Conservation (phyloP, 2,797 vertebrate species). For the Mionectes olivaceus region DNA sequence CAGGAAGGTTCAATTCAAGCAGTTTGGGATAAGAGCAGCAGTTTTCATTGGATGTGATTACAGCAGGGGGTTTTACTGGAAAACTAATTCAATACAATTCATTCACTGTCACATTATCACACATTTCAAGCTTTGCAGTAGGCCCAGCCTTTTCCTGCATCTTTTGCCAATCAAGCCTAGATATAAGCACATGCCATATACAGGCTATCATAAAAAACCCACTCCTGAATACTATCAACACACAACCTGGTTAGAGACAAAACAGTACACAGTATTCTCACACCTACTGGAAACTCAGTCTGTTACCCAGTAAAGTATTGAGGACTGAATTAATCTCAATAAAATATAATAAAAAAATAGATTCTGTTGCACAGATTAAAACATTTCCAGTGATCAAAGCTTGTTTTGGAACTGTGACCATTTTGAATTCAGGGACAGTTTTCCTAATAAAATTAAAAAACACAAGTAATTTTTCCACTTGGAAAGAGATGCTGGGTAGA, state of each 20-base stretch:
- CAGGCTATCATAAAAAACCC: neutral
- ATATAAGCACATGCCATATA: neutral
- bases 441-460: neutral
- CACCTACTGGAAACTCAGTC: neutral
- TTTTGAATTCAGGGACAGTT: neutral
- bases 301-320: neutral
- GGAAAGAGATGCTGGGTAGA: neutral
- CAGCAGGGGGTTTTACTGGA: neutral
- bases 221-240: neutral
- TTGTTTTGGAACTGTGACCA: neutral
- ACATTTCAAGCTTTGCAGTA: neutral
- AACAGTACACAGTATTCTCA: neutral
- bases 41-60: neutral
- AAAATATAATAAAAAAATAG: neutral
- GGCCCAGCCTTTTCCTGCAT: neutral
- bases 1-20: neutral
- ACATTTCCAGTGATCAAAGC: neutral
- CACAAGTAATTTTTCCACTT: neutral
- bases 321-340: neutral
- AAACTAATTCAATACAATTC: neutral
- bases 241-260: neutral
- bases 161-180: neutral
- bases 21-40: neutral
- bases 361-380: neutral
- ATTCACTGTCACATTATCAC: neutral